Percentiles rank a stretch among this genome's conserved stretches.
Conservation (phyloP, 2,113 vertebrate genomes). For the Alligator sinensis region DNA sequence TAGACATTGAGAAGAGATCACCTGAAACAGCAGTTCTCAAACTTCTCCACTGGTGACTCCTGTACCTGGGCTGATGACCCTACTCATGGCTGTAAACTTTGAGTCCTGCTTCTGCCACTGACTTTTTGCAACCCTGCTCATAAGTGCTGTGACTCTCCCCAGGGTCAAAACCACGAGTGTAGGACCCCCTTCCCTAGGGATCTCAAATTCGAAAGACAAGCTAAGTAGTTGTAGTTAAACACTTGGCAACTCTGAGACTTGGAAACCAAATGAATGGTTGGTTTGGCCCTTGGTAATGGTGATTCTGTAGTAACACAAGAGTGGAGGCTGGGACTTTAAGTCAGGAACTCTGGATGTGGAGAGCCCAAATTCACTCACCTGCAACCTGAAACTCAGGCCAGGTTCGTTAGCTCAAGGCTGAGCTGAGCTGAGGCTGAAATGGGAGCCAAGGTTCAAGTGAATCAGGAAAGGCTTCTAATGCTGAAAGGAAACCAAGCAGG, state of each 20-base stretch:
- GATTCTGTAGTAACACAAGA: background rate
- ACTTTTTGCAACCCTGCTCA: no score
- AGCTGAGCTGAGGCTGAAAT: conserved; percentile 47
- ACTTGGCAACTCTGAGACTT: background rate
- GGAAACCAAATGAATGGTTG: no score
- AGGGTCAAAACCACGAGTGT: background rate
- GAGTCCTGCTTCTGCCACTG: no score
- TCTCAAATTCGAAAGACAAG: background rate
- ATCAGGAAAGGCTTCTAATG: background rate
- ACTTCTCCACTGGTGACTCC: no score
- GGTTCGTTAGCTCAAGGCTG: conserved; percentile 20
- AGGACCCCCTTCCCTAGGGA: background rate
- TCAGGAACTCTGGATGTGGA: background rate
- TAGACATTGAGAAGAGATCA: background rate
- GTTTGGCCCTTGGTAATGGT: background rate
- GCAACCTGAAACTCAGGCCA: conserved; percentile 35
- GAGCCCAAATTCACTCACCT: conserved; percentile 35
- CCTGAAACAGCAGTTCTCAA: no score
- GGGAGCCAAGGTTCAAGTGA: conserved; percentile 25
- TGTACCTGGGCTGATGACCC: no score
- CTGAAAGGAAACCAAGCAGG: conserved; percentile 18
- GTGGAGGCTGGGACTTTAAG: background rate
- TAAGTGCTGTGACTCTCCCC: no score
- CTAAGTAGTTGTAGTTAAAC: background rate
- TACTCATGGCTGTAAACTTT: no score